Evolutionary conservation across 1,140 invertebrate genomes (phyloP).

Genomic region (Drosophila simulans): DNA sequence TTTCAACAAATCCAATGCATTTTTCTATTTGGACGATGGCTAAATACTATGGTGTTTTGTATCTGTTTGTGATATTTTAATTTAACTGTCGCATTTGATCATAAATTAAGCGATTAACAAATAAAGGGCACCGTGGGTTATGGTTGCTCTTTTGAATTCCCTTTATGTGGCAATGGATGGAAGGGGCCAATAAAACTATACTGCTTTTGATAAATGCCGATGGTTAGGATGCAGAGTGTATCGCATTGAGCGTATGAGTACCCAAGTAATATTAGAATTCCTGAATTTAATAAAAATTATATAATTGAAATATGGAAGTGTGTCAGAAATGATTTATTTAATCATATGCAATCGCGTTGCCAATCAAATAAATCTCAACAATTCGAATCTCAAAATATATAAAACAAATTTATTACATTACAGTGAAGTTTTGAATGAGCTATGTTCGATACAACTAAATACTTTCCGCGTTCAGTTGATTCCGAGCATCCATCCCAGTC

Average conservation of each 20-base stretch:
- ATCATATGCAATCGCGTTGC: too few relatives aligned
- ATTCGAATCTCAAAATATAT: too few relatives aligned
- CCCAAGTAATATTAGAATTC: too few relatives aligned
- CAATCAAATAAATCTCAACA: too few relatives aligned
- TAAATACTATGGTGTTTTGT: conserved; percentile 51
- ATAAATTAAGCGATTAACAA: conserved; percentile 79
- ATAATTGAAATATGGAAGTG: too few relatives aligned
- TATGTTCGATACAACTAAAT: conserved; percentile 24
- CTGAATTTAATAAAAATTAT: too few relatives aligned
- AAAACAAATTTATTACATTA: too few relatives aligned
- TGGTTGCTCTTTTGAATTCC: conserved; percentile 14
- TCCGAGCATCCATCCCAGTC: conserved; percentile 4
- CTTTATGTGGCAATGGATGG: not conserved
- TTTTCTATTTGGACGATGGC: conserved; percentile 22
- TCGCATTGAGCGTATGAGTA: too few relatives aligned
- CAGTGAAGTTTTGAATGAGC: too few relatives aligned
- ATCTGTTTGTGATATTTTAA: conserved; percentile 80
- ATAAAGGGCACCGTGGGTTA: conserved; percentile 43
- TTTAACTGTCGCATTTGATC: conserved; percentile 80
- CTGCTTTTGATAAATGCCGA: too few relatives aligned
- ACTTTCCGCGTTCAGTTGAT: conserved; percentile 26
- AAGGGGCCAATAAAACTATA: not conserved
- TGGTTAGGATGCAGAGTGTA: too few relatives aligned
- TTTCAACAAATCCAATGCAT: conserved; percentile 69
- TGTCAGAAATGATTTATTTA: too few relatives aligned